Evolutionary conservation across 2,797 vertebrate genomes (phyloP).

Genomic region (Danio albolineatus): DNA sequence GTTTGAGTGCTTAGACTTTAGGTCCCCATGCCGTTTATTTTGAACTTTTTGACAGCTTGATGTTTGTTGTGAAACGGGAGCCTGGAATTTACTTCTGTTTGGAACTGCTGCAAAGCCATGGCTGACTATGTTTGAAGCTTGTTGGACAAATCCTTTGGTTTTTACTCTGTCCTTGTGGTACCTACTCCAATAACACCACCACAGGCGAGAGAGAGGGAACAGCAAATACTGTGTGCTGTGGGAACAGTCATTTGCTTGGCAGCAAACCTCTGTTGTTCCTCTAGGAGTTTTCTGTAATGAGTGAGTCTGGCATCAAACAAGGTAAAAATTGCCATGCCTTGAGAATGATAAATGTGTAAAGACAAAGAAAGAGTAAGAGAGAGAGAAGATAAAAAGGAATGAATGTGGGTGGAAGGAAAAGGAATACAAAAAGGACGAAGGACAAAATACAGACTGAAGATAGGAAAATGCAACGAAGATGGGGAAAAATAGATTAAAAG

Average conservation of each 20-base stretch:
- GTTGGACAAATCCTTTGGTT: constrained; percentile 63
- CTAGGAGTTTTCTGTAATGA: constrained; percentile 49
- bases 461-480: no score
- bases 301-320: constrained; percentile 51
- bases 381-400: neutral
- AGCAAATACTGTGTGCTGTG: constrained; percentile 58
- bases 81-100: constrained; percentile 34
- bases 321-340: constrained; percentile 48
- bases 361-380: neutral
- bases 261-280: constrained; percentile 54
- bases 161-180: constrained; percentile 63
- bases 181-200: constrained; percentile 60
- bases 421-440: neutral
- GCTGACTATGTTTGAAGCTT: constrained; percentile 58
- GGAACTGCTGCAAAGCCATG: constrained; percentile 42
- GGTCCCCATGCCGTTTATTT: constrained; percentile 20
- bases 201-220: constrained; percentile 55
- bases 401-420: neutral
- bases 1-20: constrained; percentile 21
- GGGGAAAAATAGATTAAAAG: neutral
- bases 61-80: constrained; percentile 45
- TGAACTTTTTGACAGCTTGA: constrained; percentile 24
- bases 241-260: constrained; percentile 62
- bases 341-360: constrained; percentile 35
- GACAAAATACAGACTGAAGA: no score